Conservation (phyloP, 2,797 vertebrate species). For the Alauda arvensis region DNA sequence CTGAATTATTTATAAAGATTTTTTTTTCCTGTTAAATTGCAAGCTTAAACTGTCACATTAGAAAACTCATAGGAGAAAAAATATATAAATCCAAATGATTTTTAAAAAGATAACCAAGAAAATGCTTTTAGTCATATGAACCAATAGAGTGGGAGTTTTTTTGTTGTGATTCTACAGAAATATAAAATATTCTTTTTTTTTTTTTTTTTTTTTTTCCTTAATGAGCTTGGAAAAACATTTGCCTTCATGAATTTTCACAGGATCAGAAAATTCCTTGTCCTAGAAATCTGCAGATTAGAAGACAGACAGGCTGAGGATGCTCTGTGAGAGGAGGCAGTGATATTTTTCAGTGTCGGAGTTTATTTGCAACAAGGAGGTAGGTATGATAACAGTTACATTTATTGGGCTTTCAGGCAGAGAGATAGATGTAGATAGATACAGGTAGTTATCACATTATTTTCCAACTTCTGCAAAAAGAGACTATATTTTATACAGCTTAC, state of each 20-base stretch:
- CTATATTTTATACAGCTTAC: not conserved
- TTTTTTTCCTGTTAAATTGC: not conserved
- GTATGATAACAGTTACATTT: slow-evolving; percentile 32
- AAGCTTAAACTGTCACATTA: not conserved
- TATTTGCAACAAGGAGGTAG: slow-evolving; percentile 23
- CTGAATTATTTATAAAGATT: slow-evolving; percentile 35
- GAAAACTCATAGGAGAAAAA: not conserved
- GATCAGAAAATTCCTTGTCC: slow-evolving; percentile 19
- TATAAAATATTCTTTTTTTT: not conserved
- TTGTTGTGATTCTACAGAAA: not conserved
- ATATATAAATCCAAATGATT: not conserved
- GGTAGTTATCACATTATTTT: slow-evolving; percentile 23
- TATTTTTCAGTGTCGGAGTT: slow-evolving; percentile 27
- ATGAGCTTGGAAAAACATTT: not conserved
- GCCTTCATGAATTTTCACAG: not conserved
- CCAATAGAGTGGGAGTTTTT: not conserved
- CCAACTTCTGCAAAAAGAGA: not conserved
- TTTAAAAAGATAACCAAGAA: accelerated
- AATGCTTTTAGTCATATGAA: not conserved
- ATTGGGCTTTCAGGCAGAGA: slow-evolving; percentile 32
- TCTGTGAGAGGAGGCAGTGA: not conserved
- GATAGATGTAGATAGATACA: slow-evolving; percentile 11
- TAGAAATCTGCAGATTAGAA: not conserved
- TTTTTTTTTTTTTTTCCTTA: not conserved
- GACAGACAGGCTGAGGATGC: not conserved